A percentile compares a stretch with the other conserved stretches of the same genome.
Conservation (phyloP, 2,797 vertebrate species). For the Glyptemys insculpta region DNA sequence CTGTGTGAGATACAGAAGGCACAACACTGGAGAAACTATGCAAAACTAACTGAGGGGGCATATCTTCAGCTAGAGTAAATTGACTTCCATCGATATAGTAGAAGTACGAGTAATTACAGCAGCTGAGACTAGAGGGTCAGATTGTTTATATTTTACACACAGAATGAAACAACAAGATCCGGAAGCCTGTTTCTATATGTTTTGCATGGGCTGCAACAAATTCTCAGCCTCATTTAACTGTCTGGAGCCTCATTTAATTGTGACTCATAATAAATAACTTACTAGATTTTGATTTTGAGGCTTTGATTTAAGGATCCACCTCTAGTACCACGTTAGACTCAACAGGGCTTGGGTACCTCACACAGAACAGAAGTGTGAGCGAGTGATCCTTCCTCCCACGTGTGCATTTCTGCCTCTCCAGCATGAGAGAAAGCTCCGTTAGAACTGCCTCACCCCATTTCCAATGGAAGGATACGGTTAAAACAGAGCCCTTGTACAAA, state of each 20-base stretch:
- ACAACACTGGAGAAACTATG: not conserved
- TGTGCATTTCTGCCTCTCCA: fast-evolving
- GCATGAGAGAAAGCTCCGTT: not conserved
- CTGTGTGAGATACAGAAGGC: not conserved
- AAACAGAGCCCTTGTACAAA: not conserved
- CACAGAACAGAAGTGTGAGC: not conserved
- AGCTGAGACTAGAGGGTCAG: no score
- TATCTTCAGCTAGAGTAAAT: no score
- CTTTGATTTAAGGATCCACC: not conserved
- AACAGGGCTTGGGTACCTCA: not conserved
- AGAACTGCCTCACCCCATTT: not conserved
- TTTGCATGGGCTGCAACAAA: not conserved
- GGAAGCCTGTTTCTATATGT: slow-evolving; percentile 22
- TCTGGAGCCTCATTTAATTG: not conserved
- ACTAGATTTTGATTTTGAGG: not conserved
- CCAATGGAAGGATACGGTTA: not conserved
- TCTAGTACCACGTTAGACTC: slow-evolving; percentile 37
- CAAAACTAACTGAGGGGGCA: no score
- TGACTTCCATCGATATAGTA: no score
- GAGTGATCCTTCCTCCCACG: not conserved
- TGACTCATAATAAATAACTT: slow-evolving; percentile 17
- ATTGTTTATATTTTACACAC: no score
- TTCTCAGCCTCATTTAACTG: not conserved
- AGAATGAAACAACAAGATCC: not conserved
- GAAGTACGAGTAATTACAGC: no score